These are phyloP conservation scores for Taenioides sp. DNA, from an alignment of 2,797 vertebrate species.

Conservation along the genomic window DNA sequence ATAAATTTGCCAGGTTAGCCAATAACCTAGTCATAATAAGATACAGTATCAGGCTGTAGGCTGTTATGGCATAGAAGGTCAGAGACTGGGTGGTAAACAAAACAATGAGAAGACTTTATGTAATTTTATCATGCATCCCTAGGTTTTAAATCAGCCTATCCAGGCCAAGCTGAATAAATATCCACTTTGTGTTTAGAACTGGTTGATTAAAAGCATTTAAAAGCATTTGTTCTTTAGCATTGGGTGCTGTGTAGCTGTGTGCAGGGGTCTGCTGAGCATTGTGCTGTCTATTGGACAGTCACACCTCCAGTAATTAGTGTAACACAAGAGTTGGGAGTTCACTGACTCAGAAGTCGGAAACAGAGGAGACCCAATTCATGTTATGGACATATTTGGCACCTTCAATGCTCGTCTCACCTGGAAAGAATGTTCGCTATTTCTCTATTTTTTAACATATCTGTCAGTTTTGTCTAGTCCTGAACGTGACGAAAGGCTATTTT, in stretches of 20 bases:
- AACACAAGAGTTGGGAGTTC: constrained; percentile 66
- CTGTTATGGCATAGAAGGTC: not conserved
- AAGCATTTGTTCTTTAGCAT: not conserved
- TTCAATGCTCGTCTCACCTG: constrained; percentile 50
- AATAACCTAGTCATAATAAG: not conserved
- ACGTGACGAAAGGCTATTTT: constrained; percentile 39
- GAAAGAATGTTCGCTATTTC: constrained; percentile 64
- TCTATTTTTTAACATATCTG: constrained; percentile 14
- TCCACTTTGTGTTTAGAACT: constrained; percentile 5
- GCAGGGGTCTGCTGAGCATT: constrained; percentile 60
- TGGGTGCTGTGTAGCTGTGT: constrained; percentile 37
- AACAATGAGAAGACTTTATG: not conserved
- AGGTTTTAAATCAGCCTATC: not conserved
- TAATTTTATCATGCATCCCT: not conserved
- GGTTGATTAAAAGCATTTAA: constrained; percentile 13
- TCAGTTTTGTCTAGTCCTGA: constrained; percentile 25
- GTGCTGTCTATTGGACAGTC: constrained; percentile 71
- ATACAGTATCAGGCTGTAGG: not conserved
- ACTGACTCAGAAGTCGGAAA: constrained; percentile 41
- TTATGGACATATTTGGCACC: constrained; percentile 58
- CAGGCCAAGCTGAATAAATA: not conserved
- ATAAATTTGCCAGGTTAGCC: not conserved
- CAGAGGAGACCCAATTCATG: constrained; percentile 50
- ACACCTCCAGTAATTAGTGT: constrained; percentile 80
- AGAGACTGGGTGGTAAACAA: not conserved